Evolutionary conservation across 2,113 vertebrate genomes (phyloP).

Genomic region (Callipepla californica): DNA sequence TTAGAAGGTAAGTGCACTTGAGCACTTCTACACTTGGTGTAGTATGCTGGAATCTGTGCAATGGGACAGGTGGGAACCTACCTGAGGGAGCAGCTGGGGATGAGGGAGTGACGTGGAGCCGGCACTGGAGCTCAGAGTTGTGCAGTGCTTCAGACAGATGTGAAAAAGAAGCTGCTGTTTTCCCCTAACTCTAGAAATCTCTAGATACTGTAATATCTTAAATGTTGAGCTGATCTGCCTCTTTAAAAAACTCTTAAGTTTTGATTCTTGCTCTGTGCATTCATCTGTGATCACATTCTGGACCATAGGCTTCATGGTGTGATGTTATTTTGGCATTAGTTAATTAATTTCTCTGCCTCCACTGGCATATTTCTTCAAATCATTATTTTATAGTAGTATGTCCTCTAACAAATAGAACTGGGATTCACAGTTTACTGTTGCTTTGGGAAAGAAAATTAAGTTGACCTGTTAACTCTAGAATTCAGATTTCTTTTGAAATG

Average conservation of each 20-base stretch:
- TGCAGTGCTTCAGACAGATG: background rate
- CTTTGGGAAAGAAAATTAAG: conserved; percentile 5
- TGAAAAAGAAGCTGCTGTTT: background rate
- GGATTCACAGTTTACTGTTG: background rate
- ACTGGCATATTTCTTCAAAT: background rate
- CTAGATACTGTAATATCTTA: background rate
- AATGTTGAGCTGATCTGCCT: background rate
- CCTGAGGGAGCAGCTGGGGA: background rate
- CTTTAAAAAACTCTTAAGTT: background rate
- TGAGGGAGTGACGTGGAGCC: background rate
- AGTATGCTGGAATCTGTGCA: background rate
- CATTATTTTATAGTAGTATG: background rate
- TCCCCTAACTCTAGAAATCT: background rate
- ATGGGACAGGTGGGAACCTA: background rate
- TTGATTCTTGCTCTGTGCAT: background rate
- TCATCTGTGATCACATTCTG: background rate
- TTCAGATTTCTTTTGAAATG: conserved; percentile 30
- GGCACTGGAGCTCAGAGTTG: background rate
- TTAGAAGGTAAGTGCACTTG: background rate
- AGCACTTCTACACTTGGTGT: background rate
- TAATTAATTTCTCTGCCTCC: background rate
- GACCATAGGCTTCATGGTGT: background rate
- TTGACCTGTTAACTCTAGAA: background rate
- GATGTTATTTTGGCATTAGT: background rate
- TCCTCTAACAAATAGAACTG: background rate